These are phyloP conservation scores for Pandemis cinnamomeana DNA, from an alignment of 2,888 invertebrate species.

Conservation along the genomic window DNA sequence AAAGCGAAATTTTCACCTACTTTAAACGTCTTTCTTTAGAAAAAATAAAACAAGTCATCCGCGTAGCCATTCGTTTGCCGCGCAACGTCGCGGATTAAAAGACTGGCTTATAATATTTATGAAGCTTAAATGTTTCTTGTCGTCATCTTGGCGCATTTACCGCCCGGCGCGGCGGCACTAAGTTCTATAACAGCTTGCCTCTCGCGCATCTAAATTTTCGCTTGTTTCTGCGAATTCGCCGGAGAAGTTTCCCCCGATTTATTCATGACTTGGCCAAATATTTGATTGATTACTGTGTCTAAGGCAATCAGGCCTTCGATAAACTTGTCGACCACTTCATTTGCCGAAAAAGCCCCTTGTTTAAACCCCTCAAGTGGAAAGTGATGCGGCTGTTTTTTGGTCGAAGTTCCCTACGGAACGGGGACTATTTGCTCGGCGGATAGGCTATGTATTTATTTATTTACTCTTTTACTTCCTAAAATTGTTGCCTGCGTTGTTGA, in stretches of 20 bases:
- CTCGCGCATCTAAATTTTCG: constrained; percentile 30
- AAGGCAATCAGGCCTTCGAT: constrained; percentile 72
- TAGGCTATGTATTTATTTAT: constrained; percentile 35
- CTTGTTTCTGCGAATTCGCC: constrained; percentile 46
- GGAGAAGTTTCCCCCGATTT: constrained; percentile 55
- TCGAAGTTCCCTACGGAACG: constrained; percentile 42
- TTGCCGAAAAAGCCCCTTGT: constrained; percentile 72
- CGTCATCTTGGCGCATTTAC: constrained; percentile 26
- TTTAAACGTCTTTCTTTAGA: not conserved
- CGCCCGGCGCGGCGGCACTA: not conserved
- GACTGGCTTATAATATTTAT: constrained; percentile 23
- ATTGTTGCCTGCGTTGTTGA: not conserved
- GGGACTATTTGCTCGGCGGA: constrained; percentile 27
- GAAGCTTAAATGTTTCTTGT: constrained; percentile 32
- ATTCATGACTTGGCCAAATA: constrained; percentile 53
- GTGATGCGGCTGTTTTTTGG: constrained; percentile 68
- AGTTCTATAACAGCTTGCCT: constrained; percentile 26
- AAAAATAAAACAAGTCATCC: not conserved
- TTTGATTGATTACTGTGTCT: constrained; percentile 81
- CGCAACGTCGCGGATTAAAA: constrained; percentile 11
- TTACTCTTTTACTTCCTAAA: not conserved
- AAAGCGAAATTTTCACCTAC: constrained; percentile 4
- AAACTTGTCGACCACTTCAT: constrained; percentile 79
- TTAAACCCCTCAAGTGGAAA: constrained; percentile 63
- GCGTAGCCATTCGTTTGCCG: not conserved